A percentile compares a stretch with the other conserved stretches of the same genome.
Conservation (phyloP, 2,888 invertebrate species). For the Luperina nickerlii region DNA sequence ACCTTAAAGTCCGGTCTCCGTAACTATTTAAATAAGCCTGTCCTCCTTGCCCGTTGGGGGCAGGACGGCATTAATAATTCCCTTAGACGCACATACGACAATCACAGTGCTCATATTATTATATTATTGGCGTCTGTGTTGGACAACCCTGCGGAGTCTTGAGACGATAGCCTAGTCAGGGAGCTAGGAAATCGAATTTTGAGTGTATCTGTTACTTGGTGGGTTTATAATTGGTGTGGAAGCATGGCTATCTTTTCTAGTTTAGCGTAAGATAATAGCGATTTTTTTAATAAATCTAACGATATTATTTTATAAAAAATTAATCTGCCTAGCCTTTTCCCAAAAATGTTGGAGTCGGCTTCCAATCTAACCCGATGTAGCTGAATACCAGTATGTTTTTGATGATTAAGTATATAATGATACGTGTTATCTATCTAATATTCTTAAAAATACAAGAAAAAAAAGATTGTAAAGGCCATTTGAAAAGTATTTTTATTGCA, state of each 20-base stretch:
- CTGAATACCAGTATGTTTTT: not conserved
- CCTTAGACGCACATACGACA: conserved; percentile 88
- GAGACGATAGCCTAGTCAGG: conserved; percentile 80
- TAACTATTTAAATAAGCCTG: conserved; percentile 83
- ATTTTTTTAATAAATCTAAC: no score
- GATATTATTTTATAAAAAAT: not conserved
- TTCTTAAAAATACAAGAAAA: not conserved
- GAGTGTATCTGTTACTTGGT: conserved; percentile 23
- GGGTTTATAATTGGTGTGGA: conserved; percentile 27
- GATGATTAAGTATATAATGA: not conserved
- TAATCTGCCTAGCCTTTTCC: no score
- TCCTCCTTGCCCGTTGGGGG: conserved; percentile 73
- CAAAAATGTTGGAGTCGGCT: no score
- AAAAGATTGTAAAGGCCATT: not conserved
- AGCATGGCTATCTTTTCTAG: not conserved
- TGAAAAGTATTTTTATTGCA: not conserved
- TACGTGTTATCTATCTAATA: not conserved
- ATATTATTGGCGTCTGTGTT: conserved; percentile 85
- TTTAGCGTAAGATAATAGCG: no score
- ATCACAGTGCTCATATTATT: conserved; percentile 85
- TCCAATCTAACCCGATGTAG: not conserved
- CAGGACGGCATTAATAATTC: conserved; percentile 88
- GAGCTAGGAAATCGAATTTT: conserved; percentile 70
- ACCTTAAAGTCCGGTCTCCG: conserved; percentile 76
- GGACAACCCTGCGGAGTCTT: conserved; percentile 87